phyloP scores from a whole-genome alignment of 2,888 invertebrate genomes.

The Hypsopygia costalis region DNA sequence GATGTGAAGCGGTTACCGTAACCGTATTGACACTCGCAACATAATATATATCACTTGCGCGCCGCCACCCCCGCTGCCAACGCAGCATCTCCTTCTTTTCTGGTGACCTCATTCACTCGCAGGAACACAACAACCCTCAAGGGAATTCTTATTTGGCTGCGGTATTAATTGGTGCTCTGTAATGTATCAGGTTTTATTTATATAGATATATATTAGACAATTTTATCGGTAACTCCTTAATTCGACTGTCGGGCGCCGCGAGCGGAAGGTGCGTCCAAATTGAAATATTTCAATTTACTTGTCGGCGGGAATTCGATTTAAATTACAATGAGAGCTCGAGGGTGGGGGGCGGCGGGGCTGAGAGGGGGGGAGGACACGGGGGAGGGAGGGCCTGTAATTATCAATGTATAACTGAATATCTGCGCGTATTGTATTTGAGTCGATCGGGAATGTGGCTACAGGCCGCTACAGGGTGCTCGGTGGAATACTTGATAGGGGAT shows the following conservation, averaged over 20 bases:
- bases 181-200: too few relatives aligned
- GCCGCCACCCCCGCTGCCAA: too few relatives aligned
- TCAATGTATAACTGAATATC: slow-evolving; percentile 69
- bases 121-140: too few relatives aligned
- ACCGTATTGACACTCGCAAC: too few relatives aligned
- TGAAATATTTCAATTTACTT: slow-evolving; percentile 79
- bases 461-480: slow-evolving; percentile 1
- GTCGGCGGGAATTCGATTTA: slow-evolving; percentile 76
- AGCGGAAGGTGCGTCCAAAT: slow-evolving; percentile 63
- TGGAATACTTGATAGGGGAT: background rate
- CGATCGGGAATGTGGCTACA: slow-evolving; percentile 15
- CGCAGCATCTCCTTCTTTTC: too few relatives aligned
- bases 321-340: slow-evolving; percentile 67
- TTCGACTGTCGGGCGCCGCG: slow-evolving; percentile 45
- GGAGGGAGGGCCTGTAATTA: slow-evolving; percentile 45
- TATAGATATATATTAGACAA: too few relatives aligned
- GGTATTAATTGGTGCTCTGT: too few relatives aligned
- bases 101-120: too few relatives aligned
- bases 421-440: slow-evolving; percentile 40
- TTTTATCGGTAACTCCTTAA: slow-evolving; percentile 21
- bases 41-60: too few relatives aligned
- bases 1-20: too few relatives aligned
- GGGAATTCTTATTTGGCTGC: too few relatives aligned
- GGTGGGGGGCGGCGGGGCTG: slow-evolving; percentile 14
- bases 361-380: slow-evolving; percentile 13